Evolutionary conservation across 2,888 invertebrate genomes (phyloP), one percentile per base, ranked within the genome.

Genomic region (Octonoba sinensis): DNA sequence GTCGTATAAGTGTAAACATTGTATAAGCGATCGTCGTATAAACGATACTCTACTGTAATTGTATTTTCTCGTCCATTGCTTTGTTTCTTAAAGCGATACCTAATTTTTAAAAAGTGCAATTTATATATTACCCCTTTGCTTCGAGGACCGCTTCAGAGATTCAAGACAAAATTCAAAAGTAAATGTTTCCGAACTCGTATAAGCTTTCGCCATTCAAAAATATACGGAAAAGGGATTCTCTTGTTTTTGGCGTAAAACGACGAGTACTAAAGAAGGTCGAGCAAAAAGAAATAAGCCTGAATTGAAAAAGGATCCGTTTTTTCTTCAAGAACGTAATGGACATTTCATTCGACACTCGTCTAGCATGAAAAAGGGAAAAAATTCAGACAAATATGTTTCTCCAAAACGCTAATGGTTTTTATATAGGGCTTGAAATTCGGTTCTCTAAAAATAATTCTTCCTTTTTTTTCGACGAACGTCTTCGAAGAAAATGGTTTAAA

Each of bases 401-500:
- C 13, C n/a, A 51, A 54, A 59, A 49, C 72, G 51, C 78, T 78
- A 78, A 78, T 78, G 78, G 72, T 78, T 78, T 78, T 72, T 78
- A 78, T 78, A 78, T 78, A 59, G 72, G 57, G 59, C 72, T 59
- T 66, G 66, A 78, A 60, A 78, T 72, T 70, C 65, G 49, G 67
- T 46, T 59, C 46, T 18, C 65, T 64, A 36, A 60, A 44, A 66
- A 66, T 60, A 59, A 67, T 59, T 60, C 75, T 51, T 13, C 27
- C 47, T 20, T 22, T 49, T 46, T 76, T 62, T 47, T 22, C 15
- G 22, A 16, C 24, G 22, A 72, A 72, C 74, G 56, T 22, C 65
- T 54, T 46, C 6, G 18, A 13, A 20, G 64, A 27, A 69, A 76
- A 76, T 69, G 69, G 51, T 69, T 76, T 76, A 60, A 64, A 62